Evolutionary conservation across 2,888 invertebrate genomes (phyloP), one percentile per base, ranked within the genome.

Genomic region (Dorcus hopei): DNA sequence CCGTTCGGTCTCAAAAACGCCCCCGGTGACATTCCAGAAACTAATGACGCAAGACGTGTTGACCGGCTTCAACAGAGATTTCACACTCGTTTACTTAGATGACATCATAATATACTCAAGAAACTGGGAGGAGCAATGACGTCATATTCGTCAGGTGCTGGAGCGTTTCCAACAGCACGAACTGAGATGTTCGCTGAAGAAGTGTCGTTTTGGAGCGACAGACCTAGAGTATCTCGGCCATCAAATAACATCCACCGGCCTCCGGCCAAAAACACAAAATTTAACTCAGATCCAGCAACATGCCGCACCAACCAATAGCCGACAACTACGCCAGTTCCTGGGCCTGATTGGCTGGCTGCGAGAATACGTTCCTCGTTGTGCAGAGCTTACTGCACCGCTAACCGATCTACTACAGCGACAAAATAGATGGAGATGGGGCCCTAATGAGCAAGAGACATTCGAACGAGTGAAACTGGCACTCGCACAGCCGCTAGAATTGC

Each of bases 1-100:
- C 70, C 69, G 1, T 70, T 71, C 43, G 70, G 68, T 0, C 49
- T 69, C 2, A 70, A 68, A 49, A 68, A 62, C 40, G 71, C 71
- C 0, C 69, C 68, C 0, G 58, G 23, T 61, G 6, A 69, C 69
- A 0, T 41, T 41, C 4, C 41, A 41, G 14, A 41, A 41, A 5
- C 41, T 41, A 3, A 41, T 41, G 41, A 41, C 41, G 3, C 41
- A 41, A 3, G 41, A 41, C n/a, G 41, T 41, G 0, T 61, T 67
- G 0, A 38, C 49, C 0, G 69, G 69, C 0, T 64, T 62, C 38
- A 38, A 68, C 1, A 52, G 59, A 2, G 5, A 58, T 0, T 64
- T 61, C 48, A 62, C 64, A 19, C 38, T 65, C 1, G 69, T 66
- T 0, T 73, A 73, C 51, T 52, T 72, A 3, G 72, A 72, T 38